Evolutionary conservation across 2,888 invertebrate species (phyloP).

Genomic region (Chrysolina americana): DNA sequence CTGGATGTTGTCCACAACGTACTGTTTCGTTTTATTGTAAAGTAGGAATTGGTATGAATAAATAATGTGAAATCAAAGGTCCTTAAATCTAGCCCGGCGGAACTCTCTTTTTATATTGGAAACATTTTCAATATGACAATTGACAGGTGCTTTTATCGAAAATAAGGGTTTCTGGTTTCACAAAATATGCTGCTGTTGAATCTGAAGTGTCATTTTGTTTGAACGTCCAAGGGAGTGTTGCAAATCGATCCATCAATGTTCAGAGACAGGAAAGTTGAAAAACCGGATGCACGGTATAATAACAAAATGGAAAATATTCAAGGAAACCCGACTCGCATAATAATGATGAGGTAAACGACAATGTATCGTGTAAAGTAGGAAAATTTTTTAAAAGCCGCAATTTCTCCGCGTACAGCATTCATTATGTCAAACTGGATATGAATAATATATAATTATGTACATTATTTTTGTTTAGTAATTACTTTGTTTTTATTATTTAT

Average conservation of each 20-base stretch:
- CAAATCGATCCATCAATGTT: not conserved
- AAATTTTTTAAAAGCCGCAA: constrained; percentile 28
- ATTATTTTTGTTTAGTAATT: constrained; percentile 53
- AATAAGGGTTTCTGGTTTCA: too few species aligned
- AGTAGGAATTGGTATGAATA: too few species aligned
- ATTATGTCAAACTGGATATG: constrained; percentile 45
- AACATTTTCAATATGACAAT: too few species aligned
- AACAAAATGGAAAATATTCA: not conserved
- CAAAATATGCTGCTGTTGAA: not conserved
- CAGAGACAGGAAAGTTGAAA: not conserved
- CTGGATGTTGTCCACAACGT: too few species aligned
- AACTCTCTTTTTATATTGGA: too few species aligned
- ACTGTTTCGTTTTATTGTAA: too few species aligned
- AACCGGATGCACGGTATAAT: not conserved
- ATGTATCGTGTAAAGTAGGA: constrained; percentile 17
- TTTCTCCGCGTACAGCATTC: constrained; percentile 40
- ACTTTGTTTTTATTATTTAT: constrained; percentile 56
- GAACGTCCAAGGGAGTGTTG: not conserved
- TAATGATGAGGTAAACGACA: constrained; percentile 6
- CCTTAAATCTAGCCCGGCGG: too few species aligned
- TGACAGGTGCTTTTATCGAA: too few species aligned
- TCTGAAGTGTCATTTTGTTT: not conserved
- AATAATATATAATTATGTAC: constrained; percentile 52
- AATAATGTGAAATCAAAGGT: too few species aligned
- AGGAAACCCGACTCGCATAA: not conserved